Base-by-base conservation (phyloP, 2,888 invertebrate genomes). In the Megastigmus dorsalis region DNA sequence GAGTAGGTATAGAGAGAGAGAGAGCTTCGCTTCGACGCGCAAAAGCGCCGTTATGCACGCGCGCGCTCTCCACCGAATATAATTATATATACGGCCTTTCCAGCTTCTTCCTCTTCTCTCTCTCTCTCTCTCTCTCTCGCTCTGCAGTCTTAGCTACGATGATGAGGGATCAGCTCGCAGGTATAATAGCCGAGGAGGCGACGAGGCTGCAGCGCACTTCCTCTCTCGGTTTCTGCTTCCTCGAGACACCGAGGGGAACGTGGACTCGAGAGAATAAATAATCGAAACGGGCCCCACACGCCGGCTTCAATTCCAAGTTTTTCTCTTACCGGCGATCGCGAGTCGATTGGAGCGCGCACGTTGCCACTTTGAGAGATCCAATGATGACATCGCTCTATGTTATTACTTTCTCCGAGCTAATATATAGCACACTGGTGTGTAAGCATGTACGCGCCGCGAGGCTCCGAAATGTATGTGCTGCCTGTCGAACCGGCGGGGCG, bases 31-130 rank as follows among this genome's bases (percentile, higher is more conserved):
- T 62, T 20, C 43, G 62, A 71, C 71, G 63, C 71, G 71, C 57
- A 71, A 71, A 65, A 71, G 59, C 68, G 68, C 68, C 68, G 68
- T 68, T 60, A 71, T 63, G 63, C 63, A 59, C 55, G 62, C 33
- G 45, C 33, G 13, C 41, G 36, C 48, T n/a, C 20, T 20, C 9
- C 18, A 36, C n/a, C 20, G 43, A 43, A 38, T 60, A 60, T 43
- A 60, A 55, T 38, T 36, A 28, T n/a, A n/a, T n/a, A n/a, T n/a
- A n/a, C n/a, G n/a, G n/a, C n/a, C n/a, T n/a, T n/a, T n/a, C n/a
- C n/a, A n/a, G n/a, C n/a, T n/a, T n/a, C n/a, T n/a, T n/a, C n/a
- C n/a, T n/a, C n/a, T n/a, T n/a, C n/a, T n/a, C n/a, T n/a, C n/a
- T n/a, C n/a, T n/a, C n/a, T n/a, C n/a, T n/a, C n/a, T n/a, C n/a